phyloP scores from a whole-genome alignment of 2,888 invertebrate species.

The Melolontha melolontha region DNA sequence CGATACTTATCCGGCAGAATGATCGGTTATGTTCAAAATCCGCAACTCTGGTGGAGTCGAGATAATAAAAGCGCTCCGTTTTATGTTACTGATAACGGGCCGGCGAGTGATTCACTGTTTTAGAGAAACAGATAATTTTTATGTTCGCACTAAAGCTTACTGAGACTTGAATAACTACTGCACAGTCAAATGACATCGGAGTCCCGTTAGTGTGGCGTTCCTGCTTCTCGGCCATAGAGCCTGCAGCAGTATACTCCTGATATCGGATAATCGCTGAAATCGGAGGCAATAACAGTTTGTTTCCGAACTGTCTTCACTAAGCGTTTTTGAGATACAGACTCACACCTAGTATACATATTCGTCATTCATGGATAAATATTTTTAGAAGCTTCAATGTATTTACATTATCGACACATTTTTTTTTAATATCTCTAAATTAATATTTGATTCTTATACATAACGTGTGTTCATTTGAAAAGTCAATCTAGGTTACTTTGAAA shows the following conservation, averaged over 20 bases:
- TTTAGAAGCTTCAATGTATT: no score
- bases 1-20: conserved; percentile 37
- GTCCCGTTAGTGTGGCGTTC: conserved; percentile 29
- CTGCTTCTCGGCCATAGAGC: conserved; percentile 8
- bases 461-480: no score
- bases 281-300: conserved; percentile 37
- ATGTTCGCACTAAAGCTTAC: conserved; percentile 44
- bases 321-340: conserved; percentile 35
- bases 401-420: no score
- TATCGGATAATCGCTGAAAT: conserved; percentile 38
- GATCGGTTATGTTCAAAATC: conserved; percentile 40
- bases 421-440: no score
- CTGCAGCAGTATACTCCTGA: conserved; percentile 32
- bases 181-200: conserved; percentile 42
- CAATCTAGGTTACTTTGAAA: no score
- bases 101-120: conserved; percentile 45
- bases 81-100: conserved; percentile 46
- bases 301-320: conserved; percentile 37
- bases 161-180: conserved; percentile 41
- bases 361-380: no score
- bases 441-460: no score
- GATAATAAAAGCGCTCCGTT: conserved; percentile 44
- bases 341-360: background rate
- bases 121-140: conserved; percentile 46
- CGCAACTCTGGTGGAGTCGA: conserved; percentile 37